Evolutionary conservation across 2,113 vertebrate genomes (phyloP).

Genomic region (Laticauda colubrina): DNA sequence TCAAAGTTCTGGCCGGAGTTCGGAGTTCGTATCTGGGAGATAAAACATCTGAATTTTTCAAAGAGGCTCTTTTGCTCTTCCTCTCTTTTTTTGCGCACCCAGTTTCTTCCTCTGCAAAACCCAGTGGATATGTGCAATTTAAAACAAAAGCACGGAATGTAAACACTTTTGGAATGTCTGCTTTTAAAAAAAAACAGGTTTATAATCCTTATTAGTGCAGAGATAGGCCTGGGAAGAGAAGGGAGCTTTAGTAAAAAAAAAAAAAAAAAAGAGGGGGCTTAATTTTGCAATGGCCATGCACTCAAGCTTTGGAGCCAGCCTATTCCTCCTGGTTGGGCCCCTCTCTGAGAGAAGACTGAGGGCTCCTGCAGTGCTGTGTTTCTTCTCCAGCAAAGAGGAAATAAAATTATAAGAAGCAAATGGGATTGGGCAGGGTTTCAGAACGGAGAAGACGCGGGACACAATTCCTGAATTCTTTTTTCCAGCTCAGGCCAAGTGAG

Average conservation of each 20-base stretch:
- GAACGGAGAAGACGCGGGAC: neutral
- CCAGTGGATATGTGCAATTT: neutral
- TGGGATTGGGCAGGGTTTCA: neutral
- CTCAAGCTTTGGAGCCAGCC: neutral
- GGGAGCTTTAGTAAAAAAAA: neutral
- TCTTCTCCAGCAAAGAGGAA: neutral
- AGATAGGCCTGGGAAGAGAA: neutral
- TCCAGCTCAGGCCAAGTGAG: neutral
- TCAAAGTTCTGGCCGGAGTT: neutral
- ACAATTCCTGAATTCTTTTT: neutral
- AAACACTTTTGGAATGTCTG: neutral
- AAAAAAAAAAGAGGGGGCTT: neutral
- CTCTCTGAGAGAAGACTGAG: fast-evolving
- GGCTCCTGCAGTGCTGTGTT: neutral
- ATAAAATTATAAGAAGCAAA: neutral
- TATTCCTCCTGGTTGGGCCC: neutral
- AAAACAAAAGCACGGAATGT: neutral
- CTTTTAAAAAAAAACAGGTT: neutral
- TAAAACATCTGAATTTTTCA: neutral
- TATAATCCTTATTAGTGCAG: neutral
- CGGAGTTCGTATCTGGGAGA: neutral
- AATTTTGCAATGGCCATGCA: neutral
- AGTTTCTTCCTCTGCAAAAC: neutral
- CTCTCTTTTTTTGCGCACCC: neutral
- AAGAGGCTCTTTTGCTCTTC: neutral